phyloP scores from a whole-genome alignment of 2,113 vertebrate species.

The Ceyx melanurus region DNA sequence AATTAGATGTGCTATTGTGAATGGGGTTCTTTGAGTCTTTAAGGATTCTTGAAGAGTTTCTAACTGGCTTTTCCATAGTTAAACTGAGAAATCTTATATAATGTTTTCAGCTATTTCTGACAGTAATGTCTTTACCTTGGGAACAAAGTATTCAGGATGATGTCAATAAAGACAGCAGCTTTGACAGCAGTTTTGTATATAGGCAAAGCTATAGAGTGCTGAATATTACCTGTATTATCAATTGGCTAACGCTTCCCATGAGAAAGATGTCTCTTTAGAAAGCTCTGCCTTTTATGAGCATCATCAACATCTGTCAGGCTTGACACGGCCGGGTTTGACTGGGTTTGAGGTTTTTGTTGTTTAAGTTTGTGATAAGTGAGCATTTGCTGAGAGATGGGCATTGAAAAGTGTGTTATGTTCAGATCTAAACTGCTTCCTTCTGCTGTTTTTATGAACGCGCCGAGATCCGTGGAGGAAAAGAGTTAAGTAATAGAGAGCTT shows the following conservation, averaged over 20 bases:
- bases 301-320: slow-evolving; percentile 39
- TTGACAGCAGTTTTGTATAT: slow-evolving; percentile 50
- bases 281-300: slow-evolving; percentile 36
- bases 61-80: background rate
- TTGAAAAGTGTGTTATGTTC: background rate
- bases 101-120: slow-evolving; percentile 11
- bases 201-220: slow-evolving; percentile 6
- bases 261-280: slow-evolving; percentile 37
- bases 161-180: slow-evolving; percentile 44
- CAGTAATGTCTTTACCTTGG: background rate
- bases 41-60: background rate
- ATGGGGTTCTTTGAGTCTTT: background rate
- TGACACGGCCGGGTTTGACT: background rate
- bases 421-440: background rate
- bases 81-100: background rate
- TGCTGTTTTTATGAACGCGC: background rate
- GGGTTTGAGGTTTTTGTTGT: background rate
- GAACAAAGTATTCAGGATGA: background rate
- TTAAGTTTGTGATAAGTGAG: slow-evolving; percentile 6
- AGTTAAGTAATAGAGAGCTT: background rate
- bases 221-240: slow-evolving; percentile 41
- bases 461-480: background rate
- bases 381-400: background rate
- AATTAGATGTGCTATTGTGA: fast-evolving
- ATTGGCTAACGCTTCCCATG: background rate